Percentiles rank a stretch among this genome's conserved stretches.
Evolutionary conservation across 1,140 invertebrate genomes (phyloP).

Genomic region (Pteromalus puparum): DNA sequence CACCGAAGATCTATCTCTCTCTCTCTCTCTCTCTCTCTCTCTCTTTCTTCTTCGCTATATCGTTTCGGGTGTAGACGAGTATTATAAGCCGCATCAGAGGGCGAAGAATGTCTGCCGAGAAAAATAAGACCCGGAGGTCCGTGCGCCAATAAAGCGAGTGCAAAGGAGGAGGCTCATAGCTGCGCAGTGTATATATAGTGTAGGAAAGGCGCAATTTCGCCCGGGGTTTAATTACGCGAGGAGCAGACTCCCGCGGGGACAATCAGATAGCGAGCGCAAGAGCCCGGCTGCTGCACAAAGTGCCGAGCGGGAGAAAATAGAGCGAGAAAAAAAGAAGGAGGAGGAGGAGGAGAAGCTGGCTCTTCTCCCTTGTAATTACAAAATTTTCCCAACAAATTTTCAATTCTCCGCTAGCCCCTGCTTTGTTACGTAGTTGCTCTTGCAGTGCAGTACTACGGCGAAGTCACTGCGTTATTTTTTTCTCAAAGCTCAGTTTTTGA

Average conservation of each 20-base stretch:
- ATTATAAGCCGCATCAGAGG: background rate
- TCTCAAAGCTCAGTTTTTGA: no score
- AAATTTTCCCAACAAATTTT: conserved; percentile 47
- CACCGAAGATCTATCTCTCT: background rate
- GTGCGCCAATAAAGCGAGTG: conserved; percentile 15
- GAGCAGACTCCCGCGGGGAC: conserved; percentile 29
- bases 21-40: background rate
- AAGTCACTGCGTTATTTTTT: no score
- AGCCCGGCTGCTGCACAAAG: background rate
- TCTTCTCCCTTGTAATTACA: conserved; percentile 22
- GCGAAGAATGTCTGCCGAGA: background rate
- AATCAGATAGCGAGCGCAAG: conserved; percentile 34
- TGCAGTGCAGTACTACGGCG: no score
- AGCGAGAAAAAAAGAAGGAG: background rate
- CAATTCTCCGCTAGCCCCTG: background rate
- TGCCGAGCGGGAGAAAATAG: background rate
- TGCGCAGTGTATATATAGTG: background rate
- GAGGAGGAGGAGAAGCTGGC: background rate
- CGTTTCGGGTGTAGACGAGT: no score
- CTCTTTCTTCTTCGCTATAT: no score
- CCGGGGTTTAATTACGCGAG: conserved; percentile 35
- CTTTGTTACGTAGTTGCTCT: background rate
- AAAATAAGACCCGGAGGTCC: background rate
- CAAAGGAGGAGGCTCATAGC: background rate
- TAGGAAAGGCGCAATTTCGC: conserved; percentile 31